phyloP scores from a whole-genome alignment of 2,113 vertebrate species.

The Phrynosoma blainvillii region DNA sequence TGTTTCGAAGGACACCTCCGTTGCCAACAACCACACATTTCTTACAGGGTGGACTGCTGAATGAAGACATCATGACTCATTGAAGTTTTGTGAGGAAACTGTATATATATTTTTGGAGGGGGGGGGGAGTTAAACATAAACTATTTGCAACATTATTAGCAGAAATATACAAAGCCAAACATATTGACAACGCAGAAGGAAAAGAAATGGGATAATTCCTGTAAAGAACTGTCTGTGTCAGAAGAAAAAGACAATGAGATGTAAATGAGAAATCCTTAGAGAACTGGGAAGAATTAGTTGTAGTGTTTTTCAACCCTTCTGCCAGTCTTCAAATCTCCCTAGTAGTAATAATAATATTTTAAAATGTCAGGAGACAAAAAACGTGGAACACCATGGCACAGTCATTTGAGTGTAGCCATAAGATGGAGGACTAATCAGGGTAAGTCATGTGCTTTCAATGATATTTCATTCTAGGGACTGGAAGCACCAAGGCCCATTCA shows the following conservation, averaged over 20 bases:
- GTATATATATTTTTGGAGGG: not conserved
- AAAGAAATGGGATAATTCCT: not conserved
- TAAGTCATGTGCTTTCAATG: no score
- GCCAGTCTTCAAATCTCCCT: no score
- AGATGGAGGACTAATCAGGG: no score
- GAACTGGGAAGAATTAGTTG: no score
- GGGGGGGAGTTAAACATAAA: not conserved
- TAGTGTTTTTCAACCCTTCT: no score
- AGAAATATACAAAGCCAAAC: not conserved
- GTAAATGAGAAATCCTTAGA: no score
- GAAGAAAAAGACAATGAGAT: not conserved
- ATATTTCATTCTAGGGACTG: no score
- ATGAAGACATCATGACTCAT: slow-evolving; percentile 40
- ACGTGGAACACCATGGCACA: no score
- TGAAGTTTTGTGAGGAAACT: not conserved
- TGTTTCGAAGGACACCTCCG: slow-evolving; percentile 83
- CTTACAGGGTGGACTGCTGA: slow-evolving; percentile 73
- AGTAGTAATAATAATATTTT: no score
- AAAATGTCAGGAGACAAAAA: no score
- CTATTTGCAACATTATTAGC: not conserved
- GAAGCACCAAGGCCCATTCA: no score
- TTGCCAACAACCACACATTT: slow-evolving; percentile 83
- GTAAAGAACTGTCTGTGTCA: not conserved
- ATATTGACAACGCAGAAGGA: not conserved
- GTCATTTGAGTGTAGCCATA: no score